These are phyloP conservation scores for Threskiornis aethiopicus DNA, from an alignment of 2,797 vertebrate species.

Conservation along the genomic window DNA sequence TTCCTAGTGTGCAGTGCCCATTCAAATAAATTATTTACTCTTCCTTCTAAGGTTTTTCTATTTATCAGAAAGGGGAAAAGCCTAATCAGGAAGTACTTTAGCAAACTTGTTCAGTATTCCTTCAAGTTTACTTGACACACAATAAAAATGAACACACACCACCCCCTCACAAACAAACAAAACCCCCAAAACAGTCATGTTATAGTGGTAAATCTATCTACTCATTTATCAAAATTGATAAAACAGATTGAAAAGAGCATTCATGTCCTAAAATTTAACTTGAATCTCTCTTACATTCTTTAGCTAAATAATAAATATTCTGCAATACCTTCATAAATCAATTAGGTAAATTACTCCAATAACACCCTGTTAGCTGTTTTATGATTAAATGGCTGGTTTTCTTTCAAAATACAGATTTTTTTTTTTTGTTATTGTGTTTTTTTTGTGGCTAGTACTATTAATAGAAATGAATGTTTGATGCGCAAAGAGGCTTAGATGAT, in stretches of 20 bases:
- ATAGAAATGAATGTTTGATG: not conserved
- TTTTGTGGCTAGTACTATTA: not conserved
- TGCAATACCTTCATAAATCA: not conserved
- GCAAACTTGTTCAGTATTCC: not conserved
- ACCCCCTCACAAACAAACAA: fast-evolving
- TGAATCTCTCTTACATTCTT: not conserved
- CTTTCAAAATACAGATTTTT: not conserved
- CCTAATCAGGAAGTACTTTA: not conserved
- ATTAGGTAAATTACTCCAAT: not conserved
- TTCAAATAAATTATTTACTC: not conserved
- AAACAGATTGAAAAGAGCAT: not conserved
- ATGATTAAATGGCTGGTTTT: not conserved
- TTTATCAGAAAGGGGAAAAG: not conserved
- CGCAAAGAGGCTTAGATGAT: not conserved
- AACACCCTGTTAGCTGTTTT: not conserved
- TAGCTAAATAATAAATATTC: slow-evolving; percentile 21
- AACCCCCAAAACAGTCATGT: not conserved
- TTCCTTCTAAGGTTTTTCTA: not conserved
- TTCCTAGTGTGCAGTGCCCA: not conserved
- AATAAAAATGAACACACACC: not conserved
- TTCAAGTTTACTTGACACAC: not conserved
- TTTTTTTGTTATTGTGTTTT: not conserved
- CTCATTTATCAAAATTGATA: not conserved
- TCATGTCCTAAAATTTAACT: not conserved
- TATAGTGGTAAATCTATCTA: not conserved